Percentiles rank a stretch among this genome's conserved stretches.
phyloP scores from a whole-genome alignment of 2,113 vertebrate genomes.

The Atrichornis clamosus region DNA sequence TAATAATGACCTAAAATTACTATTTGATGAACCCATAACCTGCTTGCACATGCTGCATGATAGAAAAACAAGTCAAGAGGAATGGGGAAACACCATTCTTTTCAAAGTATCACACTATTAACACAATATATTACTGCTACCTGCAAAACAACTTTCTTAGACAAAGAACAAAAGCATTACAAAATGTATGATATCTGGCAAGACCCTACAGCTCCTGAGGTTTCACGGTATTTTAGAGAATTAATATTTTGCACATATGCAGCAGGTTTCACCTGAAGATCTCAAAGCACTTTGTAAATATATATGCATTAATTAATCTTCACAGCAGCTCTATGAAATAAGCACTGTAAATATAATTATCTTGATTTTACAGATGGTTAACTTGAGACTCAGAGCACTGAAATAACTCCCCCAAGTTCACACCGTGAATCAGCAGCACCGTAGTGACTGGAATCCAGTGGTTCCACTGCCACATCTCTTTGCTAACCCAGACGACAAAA shows the following conservation, averaged over 20 bases:
- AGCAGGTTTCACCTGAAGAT: slow-evolving; percentile 37
- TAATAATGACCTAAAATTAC: not conserved
- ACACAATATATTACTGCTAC: not conserved
- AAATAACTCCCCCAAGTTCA: slow-evolving; percentile 49
- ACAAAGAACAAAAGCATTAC: not conserved
- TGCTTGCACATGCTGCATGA: not conserved
- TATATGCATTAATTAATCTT: slow-evolving; percentile 63
- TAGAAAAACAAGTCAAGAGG: not conserved
- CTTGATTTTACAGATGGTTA: slow-evolving; percentile 57
- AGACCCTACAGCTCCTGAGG: not conserved
- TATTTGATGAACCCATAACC: not conserved
- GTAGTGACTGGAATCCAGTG: not conserved
- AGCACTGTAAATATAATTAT: slow-evolving; percentile 63
- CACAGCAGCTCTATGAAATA: slow-evolving; percentile 41
- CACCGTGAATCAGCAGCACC: not conserved
- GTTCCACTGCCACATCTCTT: not conserved
- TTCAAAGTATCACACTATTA: not conserved
- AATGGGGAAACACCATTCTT: not conserved
- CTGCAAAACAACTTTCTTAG: not conserved
- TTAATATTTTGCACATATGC: slow-evolving; percentile 21
- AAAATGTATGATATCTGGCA: not conserved
- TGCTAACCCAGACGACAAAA: not conserved
- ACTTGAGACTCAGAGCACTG: slow-evolving; percentile 41
- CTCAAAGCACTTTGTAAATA: slow-evolving; percentile 57
- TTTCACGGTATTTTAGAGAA: slow-evolving; percentile 15